Base-by-base conservation (phyloP, 2,888 invertebrate species). In the Dendrolimus houi region DNA sequence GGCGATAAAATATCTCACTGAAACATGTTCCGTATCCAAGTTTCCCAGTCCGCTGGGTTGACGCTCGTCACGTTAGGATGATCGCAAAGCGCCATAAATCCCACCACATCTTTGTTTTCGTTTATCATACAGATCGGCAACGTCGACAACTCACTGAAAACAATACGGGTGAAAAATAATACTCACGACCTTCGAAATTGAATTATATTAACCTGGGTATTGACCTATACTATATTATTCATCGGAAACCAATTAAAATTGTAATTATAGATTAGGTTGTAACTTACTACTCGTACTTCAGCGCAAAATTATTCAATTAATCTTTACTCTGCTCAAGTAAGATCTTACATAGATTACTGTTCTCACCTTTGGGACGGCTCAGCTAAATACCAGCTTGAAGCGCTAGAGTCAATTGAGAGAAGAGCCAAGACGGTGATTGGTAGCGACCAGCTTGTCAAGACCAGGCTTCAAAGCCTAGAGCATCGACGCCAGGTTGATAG, bases 21-120 rank as follows among this genome's bases (percentile, higher is more conserved):
- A 69, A 75, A 89, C 72, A 83, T 75, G 64, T 87, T 87, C 57
- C 87, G 70, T 17, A 87, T 73, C 89, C 89, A 89, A 6, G 64
- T 62, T 56, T 87, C 83, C 94, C 94, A 94, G 55, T 86, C 90
- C 42, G 84, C 81, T 0, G 92, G 81, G 10, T 92, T 87, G 7
- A 94, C 74, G 0, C 91, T 83, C 0, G 87, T 83, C n/a, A 94
- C 73, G 64, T 92, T 92, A 0, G 94, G 94, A 66, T 88, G 87
- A 67, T 91, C 82, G 29, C 75, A 70, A 1, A 91, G 63, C 1
- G 87, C 79, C 71, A 88, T 71, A 58, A 87, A 91, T 0, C 89
- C 90, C 2, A 74, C 66, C 41, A 90, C 81, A 40, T 81, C 76
- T 53, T 79, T 80, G 1, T 74, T 71, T 13, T 82, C 81, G 59